A percentile compares a stretch with the other conserved stretches of the same genome.
phyloP scores from a whole-genome alignment of 2,797 vertebrate species.

The Naso thynnoides region DNA sequence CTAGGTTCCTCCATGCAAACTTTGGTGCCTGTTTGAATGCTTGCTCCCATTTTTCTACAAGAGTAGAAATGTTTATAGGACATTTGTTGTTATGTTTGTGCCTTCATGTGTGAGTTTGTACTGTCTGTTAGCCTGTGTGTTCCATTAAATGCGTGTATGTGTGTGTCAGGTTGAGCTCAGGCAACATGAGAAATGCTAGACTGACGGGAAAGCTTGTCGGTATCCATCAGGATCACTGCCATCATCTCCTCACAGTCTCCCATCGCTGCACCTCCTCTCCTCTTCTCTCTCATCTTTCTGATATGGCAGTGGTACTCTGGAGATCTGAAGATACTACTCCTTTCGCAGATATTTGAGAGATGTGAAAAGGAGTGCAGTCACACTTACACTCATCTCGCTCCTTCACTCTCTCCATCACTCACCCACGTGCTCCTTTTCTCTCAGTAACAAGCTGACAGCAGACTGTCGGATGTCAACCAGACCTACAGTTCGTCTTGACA shows the following conservation, averaged over 20 bases:
- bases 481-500: constrained; percentile 15
- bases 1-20: no score
- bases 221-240: constrained; percentile 48
- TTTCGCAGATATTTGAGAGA: constrained; percentile 10
- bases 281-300: neutral
- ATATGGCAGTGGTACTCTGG: neutral
- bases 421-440: neutral
- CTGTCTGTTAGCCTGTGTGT: neutral
- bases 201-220: constrained; percentile 33
- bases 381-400: neutral
- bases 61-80: neutral
- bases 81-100: neutral
- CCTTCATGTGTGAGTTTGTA: neutral
- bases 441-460: constrained; percentile 53
- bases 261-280: no score
- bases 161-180: constrained; percentile 23
- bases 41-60: no score
- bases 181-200: constrained; percentile 23
- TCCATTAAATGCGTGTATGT: neutral
- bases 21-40: neutral
- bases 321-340: constrained; percentile 14
- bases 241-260: constrained; percentile 17
- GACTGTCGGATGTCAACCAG: constrained; percentile 4
- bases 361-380: neutral
- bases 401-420: constrained; percentile 20